phyloP scores from a whole-genome alignment of 2,113 vertebrate species.

The Sebastes fasciatus region DNA sequence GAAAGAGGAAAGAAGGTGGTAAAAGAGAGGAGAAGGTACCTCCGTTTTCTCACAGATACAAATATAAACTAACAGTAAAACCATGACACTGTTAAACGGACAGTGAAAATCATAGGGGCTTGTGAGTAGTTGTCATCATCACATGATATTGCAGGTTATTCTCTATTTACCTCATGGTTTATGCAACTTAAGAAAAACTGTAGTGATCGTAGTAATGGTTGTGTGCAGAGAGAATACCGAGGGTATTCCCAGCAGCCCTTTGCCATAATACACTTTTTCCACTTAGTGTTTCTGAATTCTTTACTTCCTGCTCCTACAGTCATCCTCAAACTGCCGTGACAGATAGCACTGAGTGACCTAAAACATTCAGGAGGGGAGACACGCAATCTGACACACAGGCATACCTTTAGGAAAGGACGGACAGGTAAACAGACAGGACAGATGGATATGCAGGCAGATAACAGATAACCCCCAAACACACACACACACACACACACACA shows the following conservation, averaged over 20 bases:
- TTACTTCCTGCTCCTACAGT: not conserved
- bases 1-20: not conserved
- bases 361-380: slow-evolving; percentile 38
- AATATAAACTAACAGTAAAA: not conserved
- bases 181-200: not conserved
- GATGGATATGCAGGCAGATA: slow-evolving; percentile 23
- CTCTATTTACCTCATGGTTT: not conserved
- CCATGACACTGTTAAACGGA: not conserved
- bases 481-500: not conserved
- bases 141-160: not conserved
- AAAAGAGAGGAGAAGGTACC: not conserved
- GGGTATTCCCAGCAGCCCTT: slow-evolving; percentile 19
- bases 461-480: slow-evolving; percentile 2
- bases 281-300: slow-evolving; percentile 2
- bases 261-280: not conserved
- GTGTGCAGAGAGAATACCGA: not conserved
- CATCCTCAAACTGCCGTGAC: slow-evolving; percentile 33
- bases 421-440: slow-evolving; percentile 21
- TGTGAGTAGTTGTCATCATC: not conserved
- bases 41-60: not conserved
- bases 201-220: slow-evolving; percentile 1
- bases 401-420: slow-evolving; percentile 33
- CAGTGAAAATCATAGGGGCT: not conserved
- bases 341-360: slow-evolving; percentile 40
- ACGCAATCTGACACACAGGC: slow-evolving; percentile 41